Percentiles rank a stretch among this genome's conserved stretches.
Evolutionary conservation across 2,888 invertebrate genomes (phyloP).

Genomic region (Hymenopus coronatus): DNA sequence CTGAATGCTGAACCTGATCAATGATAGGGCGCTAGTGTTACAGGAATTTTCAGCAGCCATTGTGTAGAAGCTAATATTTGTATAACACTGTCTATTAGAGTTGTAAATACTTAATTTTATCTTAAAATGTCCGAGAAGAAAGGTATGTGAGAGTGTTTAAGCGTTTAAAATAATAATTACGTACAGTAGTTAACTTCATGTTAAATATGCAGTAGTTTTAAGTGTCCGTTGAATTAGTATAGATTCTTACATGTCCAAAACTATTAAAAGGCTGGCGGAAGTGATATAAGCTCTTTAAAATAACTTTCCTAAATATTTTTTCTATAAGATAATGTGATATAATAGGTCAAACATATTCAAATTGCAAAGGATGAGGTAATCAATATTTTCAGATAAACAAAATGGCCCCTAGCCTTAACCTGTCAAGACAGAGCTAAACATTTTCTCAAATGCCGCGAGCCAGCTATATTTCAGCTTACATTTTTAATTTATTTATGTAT

Average conservation of each 20-base stretch:
- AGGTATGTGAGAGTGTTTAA: constrained; percentile 25
- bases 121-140: constrained; percentile 32
- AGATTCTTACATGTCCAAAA: constrained; percentile 3
- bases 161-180: neutral
- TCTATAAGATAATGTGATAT: neutral
- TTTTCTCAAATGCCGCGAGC: neutral
- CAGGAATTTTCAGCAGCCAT: constrained; percentile 25
- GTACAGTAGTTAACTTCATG: neutral
- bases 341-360: neutral
- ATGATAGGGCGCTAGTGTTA: constrained; percentile 24
- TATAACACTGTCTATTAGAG: neutral
- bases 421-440: constrained; percentile 14
- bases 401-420: constrained; percentile 32
- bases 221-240: neutral
- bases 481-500: neutral
- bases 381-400: constrained; percentile 35
- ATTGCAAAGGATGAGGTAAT: constrained; percentile 32
- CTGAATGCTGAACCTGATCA: neutral
- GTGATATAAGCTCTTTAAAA: neutral
- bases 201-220: neutral
- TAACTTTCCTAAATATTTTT: neutral
- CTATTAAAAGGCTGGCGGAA: neutral
- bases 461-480: neutral
- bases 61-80: constrained; percentile 16
- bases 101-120: neutral